Evolutionary conservation across 2,888 invertebrate genomes (phyloP).

Genomic region (Melikaiella ostensackeni): DNA sequence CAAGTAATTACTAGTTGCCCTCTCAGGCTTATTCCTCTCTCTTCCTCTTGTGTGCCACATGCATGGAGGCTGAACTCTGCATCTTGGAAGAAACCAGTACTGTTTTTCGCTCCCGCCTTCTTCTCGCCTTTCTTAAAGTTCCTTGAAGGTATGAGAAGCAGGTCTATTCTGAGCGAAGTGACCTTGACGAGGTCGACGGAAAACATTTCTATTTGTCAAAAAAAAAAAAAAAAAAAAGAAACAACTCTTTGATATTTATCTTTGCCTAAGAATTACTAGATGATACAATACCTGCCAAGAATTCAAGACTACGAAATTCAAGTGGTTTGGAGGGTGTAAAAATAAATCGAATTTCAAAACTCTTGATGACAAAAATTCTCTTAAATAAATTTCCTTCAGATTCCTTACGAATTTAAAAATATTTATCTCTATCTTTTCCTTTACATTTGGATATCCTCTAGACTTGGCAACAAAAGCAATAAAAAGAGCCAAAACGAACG

Average conservation of each 20-base stretch:
- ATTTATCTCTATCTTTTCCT: not conserved
- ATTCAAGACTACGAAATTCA: no score
- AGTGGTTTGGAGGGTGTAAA: no score
- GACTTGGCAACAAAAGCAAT: not conserved
- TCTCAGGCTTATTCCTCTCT: slow-evolving; percentile 37
- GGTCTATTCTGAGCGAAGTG: slow-evolving; percentile 4
- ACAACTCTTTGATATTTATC: not conserved
- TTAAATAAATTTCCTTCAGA: no score
- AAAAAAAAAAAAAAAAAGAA: not conserved
- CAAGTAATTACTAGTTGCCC: slow-evolving; percentile 70
- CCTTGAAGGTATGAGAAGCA: slow-evolving; percentile 7
- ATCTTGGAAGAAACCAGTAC: slow-evolving; percentile 34
- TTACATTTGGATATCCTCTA: not conserved
- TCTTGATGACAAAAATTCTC: no score
- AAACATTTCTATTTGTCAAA: not conserved
- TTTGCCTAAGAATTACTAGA: no score
- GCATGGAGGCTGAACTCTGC: slow-evolving; percentile 8
- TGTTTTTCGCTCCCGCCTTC: slow-evolving; percentile 38
- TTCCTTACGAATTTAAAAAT: no score
- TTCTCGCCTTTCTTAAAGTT: slow-evolving; percentile 28
- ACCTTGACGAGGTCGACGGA: slow-evolving; percentile 49
- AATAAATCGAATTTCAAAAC: no score
- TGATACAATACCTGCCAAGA: no score
- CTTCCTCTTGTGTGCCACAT: slow-evolving; percentile 44
- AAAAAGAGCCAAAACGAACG: not conserved